These are phyloP conservation scores for Cottus gobio DNA, from an alignment of 2,113 vertebrate species.

Conservation along the genomic window DNA sequence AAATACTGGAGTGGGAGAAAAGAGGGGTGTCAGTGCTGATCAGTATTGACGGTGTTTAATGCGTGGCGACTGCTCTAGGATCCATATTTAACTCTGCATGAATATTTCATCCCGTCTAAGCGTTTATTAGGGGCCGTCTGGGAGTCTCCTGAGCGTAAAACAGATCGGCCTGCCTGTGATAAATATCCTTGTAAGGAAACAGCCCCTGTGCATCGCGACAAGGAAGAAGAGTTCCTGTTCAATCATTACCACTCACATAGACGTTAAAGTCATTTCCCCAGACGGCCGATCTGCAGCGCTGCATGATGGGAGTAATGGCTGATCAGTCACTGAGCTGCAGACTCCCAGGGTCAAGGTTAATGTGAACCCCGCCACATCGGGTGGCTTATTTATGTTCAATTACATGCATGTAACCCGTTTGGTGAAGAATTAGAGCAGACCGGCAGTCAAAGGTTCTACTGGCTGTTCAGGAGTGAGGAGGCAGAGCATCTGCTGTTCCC, in stretches of 20 bases:
- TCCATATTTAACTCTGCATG: slow-evolving; percentile 81
- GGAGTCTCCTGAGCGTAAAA: slow-evolving; percentile 70
- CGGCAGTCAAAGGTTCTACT: slow-evolving; percentile 61
- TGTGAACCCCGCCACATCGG: slow-evolving; percentile 39
- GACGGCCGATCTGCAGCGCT: slow-evolving; percentile 31
- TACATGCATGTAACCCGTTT: slow-evolving; percentile 64
- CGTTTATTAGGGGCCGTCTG: slow-evolving; percentile 76
- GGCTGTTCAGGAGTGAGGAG: slow-evolving; percentile 19
- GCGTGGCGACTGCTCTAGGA: slow-evolving; percentile 64
- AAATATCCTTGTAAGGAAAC: slow-evolving; percentile 69
- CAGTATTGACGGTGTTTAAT: slow-evolving; percentile 77
- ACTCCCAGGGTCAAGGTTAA: slow-evolving; percentile 72
- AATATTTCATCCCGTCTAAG: slow-evolving; percentile 80
- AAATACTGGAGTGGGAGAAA: slow-evolving; percentile 27
- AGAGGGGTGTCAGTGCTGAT: slow-evolving; percentile 69
- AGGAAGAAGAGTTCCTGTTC: slow-evolving; percentile 58
- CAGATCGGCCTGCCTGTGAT: slow-evolving; percentile 65
- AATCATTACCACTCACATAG: slow-evolving; percentile 46
- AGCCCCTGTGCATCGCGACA: slow-evolving; percentile 38
- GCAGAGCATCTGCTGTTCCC: slow-evolving; percentile 4
- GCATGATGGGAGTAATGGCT: slow-evolving; percentile 60
- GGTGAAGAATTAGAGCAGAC: slow-evolving; percentile 60
- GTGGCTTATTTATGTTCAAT: slow-evolving; percentile 69
- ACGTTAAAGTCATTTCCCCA: slow-evolving; percentile 52
- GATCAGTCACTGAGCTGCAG: slow-evolving; percentile 58